Conservation (phyloP, 2,888 invertebrate genomes). For the Conus canariensis region DNA sequence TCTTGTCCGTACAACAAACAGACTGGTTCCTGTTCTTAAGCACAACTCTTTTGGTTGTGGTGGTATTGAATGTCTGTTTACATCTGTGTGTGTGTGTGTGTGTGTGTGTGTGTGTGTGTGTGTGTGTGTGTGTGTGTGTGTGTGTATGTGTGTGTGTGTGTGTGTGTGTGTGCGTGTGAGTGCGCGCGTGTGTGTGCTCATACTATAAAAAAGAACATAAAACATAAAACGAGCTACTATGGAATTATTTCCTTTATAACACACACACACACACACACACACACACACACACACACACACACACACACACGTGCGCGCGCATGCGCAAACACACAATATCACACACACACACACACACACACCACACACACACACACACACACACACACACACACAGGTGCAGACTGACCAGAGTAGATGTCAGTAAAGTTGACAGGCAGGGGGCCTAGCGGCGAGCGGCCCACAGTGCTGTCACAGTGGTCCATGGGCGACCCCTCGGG, state of each 20-base stretch:
- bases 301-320: conserved; percentile 10
- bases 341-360: background rate
- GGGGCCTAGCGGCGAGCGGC: conserved; percentile 50
- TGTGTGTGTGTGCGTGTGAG: too few relatives aligned
- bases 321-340: background rate
- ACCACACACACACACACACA: background rate
- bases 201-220: too few relatives aligned
- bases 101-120: too few relatives aligned
- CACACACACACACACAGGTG: background rate
- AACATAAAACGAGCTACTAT: background rate
- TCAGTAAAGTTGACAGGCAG: background rate
- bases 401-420: background rate
- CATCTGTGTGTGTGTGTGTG: too few relatives aligned
- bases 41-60: too few relatives aligned
- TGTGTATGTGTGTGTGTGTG: too few relatives aligned
- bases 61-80: too few relatives aligned
- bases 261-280: background rate
- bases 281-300: background rate
- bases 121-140: too few relatives aligned
- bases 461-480: conserved; percentile 53
- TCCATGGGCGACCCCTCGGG: conserved; percentile 62
- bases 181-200: too few relatives aligned
- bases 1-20: too few relatives aligned
- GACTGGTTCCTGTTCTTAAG: too few relatives aligned
- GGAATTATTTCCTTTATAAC: too few relatives aligned